Conservation (phyloP, 2,797 vertebrate species). For the Esox masquinongy region DNA sequence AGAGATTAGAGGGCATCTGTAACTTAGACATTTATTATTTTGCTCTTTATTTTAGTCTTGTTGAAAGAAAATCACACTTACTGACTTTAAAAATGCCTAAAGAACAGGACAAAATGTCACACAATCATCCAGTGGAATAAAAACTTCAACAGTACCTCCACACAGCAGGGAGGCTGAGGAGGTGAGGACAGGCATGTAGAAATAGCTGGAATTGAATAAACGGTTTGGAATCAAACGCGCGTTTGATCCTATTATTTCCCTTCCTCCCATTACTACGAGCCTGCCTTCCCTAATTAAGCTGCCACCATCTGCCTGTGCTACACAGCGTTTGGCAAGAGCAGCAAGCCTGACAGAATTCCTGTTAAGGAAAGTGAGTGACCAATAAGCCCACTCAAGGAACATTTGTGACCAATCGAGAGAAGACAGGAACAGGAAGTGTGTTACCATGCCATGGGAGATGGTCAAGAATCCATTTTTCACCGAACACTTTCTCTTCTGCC, state of each 20-base stretch:
- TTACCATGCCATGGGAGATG: conserved; percentile 93
- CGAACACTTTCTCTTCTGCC: conserved; percentile 97
- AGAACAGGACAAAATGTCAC: neutral
- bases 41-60: neutral
- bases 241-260: neutral
- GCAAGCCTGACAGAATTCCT: too few species aligned
- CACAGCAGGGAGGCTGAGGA: too few species aligned
- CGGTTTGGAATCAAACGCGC: too few species aligned
- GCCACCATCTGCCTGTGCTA: too few species aligned
- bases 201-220: too few species aligned
- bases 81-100: neutral
- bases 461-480: conserved; percentile 93
- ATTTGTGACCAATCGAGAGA: conserved; percentile 23
- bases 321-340: neutral
- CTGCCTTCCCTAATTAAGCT: too few species aligned
- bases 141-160: too few species aligned
- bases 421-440: conserved; percentile 33
- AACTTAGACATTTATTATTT: neutral
- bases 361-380: conserved; percentile 16
- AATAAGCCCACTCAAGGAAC: conserved; percentile 11
- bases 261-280: too few species aligned
- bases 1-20: neutral
- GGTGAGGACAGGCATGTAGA: too few species aligned
- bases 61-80: neutral
- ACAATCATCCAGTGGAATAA: neutral